phyloP scores from a whole-genome alignment of 2,113 vertebrate genomes.

The Sebastes schlegelii region DNA sequence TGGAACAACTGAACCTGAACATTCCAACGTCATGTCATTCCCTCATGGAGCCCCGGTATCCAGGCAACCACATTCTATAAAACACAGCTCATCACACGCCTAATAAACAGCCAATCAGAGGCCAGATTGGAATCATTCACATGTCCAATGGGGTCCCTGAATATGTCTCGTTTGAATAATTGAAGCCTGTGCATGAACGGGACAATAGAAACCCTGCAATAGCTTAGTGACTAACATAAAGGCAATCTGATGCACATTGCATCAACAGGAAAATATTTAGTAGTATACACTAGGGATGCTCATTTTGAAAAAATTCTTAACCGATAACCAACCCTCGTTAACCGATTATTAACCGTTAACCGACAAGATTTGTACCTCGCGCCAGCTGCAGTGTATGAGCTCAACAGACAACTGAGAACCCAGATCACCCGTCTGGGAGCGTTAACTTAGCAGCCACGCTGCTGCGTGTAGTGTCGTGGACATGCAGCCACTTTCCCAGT shows the following conservation, averaged over 20 bases:
- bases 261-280: constrained; percentile 8
- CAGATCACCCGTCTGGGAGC: too few species aligned
- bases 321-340: too few species aligned
- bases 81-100: constrained; percentile 14
- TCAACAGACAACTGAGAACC: too few species aligned
- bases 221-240: constrained; percentile 10
- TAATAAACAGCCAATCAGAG: constrained; percentile 50
- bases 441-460: too few species aligned
- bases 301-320: too few species aligned
- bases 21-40: constrained; percentile 27
- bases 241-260: constrained; percentile 1
- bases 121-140: constrained; percentile 23
- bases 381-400: too few species aligned
- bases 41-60: constrained; percentile 49
- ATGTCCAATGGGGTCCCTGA: constrained; percentile 2
- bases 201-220: constrained; percentile 14
- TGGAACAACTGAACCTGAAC: constrained; percentile 45
- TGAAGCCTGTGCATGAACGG: constrained; percentile 10
- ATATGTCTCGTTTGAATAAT: constrained; percentile 38
- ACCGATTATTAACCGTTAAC: too few species aligned
- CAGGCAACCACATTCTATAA: constrained; percentile 66
- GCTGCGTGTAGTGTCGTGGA: too few species aligned
- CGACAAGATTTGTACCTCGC: too few species aligned
- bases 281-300: not conserved
- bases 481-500: too few species aligned